These are phyloP conservation scores for Australoheros scitulus DNA, from an alignment of 2,113 vertebrate species.

Conservation along the genomic window DNA sequence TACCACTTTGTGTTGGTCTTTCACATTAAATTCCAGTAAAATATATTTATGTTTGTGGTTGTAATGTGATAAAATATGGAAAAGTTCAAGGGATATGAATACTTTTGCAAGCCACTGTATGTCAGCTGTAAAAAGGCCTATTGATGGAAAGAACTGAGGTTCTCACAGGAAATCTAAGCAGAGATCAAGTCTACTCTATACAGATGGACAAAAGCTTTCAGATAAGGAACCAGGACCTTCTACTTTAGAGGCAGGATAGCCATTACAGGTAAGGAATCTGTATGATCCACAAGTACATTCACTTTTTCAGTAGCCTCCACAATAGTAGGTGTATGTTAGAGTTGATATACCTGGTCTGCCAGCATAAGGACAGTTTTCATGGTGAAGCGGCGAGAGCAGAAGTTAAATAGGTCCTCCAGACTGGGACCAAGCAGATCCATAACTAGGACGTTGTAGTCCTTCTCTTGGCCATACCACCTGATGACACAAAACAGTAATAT, in stretches of 20 bases:
- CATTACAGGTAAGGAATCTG: background rate
- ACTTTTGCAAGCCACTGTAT: too few species aligned
- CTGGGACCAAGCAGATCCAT: slow-evolving; percentile 99
- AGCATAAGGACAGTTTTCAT: slow-evolving; percentile 99
- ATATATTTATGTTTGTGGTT: too few species aligned
- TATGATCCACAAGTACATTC: background rate
- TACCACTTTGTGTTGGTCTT: too few species aligned
- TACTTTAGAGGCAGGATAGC: background rate
- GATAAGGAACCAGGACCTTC: background rate
- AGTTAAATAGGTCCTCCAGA: slow-evolving; percentile 98
- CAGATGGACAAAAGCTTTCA: background rate
- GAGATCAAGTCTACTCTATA: too few species aligned
- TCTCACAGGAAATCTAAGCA: too few species aligned
- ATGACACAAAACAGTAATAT: slow-evolving; percentile 29
- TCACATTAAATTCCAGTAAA: too few species aligned
- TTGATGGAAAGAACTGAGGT: too few species aligned
- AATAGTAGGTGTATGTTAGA: background rate
- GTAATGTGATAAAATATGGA: too few species aligned
- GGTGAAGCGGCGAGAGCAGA: slow-evolving; percentile 99
- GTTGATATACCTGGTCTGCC: slow-evolving; percentile 93
- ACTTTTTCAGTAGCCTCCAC: background rate
- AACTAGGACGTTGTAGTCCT: slow-evolving; percentile 99
- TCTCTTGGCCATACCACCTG: slow-evolving; percentile 99
- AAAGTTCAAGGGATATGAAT: too few species aligned
- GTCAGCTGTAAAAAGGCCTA: too few species aligned